Evolutionary conservation across 2,113 vertebrate species (phyloP), one percentile per base, ranked within the genome.

Genomic region (Hippolais icterina): DNA sequence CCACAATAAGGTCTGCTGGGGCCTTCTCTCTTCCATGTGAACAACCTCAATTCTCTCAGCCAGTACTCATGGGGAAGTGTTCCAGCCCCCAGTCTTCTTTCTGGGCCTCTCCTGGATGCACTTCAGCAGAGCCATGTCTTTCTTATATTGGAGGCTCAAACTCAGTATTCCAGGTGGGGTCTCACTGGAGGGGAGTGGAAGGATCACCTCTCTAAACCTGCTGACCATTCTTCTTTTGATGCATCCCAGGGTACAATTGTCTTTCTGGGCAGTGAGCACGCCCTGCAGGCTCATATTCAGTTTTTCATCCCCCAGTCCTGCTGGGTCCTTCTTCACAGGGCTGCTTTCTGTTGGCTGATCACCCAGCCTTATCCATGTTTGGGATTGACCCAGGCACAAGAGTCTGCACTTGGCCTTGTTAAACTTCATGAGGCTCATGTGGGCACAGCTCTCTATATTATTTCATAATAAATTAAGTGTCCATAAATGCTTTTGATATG

Each of bases 131-230:
- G 39, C 22, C 12, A 12, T 24, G 10, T 37, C 35, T 13, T 54
- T 83, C 22, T 20, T 27, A 2, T 19, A 7, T 0, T 12, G 27
- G 2, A 10, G 27, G 2, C 8, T 15, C 17, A 59, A 9, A 23
- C 2, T 3, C 46, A 44, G 4, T 15, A 39, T 13, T 87, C 3
- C 37, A 53, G 41, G 8, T 56, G 9, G 27, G 10, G 5, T 64
- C 27, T 89, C n/a, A 61, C 0, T 0, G 0, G 24, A 69, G 21
- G 0, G 7, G 17, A 46, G 56, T 4, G 18, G 9, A 24, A 88
- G 39, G 29, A 83, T 76, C 54, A 19, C 10, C 8, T 31, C 29
- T 66, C 41, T 61, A 35, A 54, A 83, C 17, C 41, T 23, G 17
- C 25, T 83, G 54, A 25, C 14, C 31, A 13, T 29, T 22, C 28